Base-by-base conservation (phyloP, 1,140 invertebrate species). In the Doryteuthis pealeii region DNA sequence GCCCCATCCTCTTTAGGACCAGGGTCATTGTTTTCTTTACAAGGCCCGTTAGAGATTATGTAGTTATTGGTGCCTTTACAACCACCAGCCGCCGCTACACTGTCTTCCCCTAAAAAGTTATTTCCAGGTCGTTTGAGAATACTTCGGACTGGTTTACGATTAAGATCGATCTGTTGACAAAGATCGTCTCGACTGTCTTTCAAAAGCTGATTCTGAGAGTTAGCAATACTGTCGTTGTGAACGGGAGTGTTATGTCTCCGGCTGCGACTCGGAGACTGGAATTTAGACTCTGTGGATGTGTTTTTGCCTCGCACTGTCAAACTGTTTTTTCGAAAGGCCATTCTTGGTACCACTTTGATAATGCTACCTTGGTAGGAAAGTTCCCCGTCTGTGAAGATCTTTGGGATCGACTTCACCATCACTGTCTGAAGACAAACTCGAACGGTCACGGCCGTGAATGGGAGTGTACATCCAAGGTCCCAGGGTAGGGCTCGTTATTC, bases 401-500 rank as follows among this genome's bases (percentile, higher is more conserved):
- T 71, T 74, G 18, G 77, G 73, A n/a, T 76, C 74, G 22, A 80
- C 70, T 68, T 78, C 76, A 69, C 67, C 32, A 26, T 71, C 45
- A 65, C 43, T 58, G 45, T 58, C 71, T 4, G 72, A 65, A 18
- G 71, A 73, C 43, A 30, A 70, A 65, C 75, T 74, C n/a, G 40
- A 69, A 18, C 22, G 33, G 49, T n/a, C 35, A 35, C 35, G n/a
- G 26, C 43, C n/a, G 14, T 62, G 40, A 14, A 43, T 15, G 5
- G 31, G 30, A 18, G 65, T n/a, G 15, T 67, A 33, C 33, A 69
- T 15, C 5, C 18, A 12, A 15, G 40, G 30, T n/a, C 8, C n/a
- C 70, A 65, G 80, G 73, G 70, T 84, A 84, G 15, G 76, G 78
- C 33, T 78, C 91, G 73, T 94, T 93, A 67, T 96, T 89, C 86